Evolutionary conservation across 2,797 vertebrate species (phyloP), one percentile per base, ranked within the genome.

Genomic region (Dendrocincla tyrannina): DNA sequence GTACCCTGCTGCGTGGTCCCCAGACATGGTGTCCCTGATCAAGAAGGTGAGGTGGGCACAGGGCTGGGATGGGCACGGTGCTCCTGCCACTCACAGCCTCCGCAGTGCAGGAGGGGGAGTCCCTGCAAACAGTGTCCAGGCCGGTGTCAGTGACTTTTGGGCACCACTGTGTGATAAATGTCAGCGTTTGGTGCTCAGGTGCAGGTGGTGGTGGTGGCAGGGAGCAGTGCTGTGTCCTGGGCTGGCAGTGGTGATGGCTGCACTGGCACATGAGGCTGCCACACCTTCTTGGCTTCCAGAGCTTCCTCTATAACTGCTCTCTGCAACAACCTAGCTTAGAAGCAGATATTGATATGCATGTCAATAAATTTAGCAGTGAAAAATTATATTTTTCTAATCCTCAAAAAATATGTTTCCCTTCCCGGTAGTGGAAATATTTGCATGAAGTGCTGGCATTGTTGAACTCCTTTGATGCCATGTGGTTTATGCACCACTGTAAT

Each of bases 1-100:
- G 89, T 99, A 98, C 96, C 99, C 99, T 7, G 97, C 98, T 7
- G 97, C 98, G 8, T 99, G 99, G 99, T 99, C 99, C 53, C 75
- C 97, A 14, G 98, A 98, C 89, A 99, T 99, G 98, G 99, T 99
- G 97, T 98, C 98, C 2, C 98, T 99, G 27, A 96, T 99, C 91
- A 98, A 97, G 97, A 99, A 99, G 98, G 98, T 98, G 93, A 97
- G 97, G 32, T 41, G 19, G 41, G 13, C 27, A 7, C 8, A 5
- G 59, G 41, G 60, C 60, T 3, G 24, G 28, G 30, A 8, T 2
- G 17, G 6, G 55, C 27, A 27, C 13, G 0, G 30, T 1, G 32
- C 55, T 75, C 17, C 68, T 18, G 60, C 46, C 22, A 1, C 42
- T 11, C 17, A 0, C 70, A 42, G 60, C 52, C 37, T 30, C 42